Base-by-base conservation (phyloP, 2,113 vertebrate genomes). In the Antigone vipio region DNA sequence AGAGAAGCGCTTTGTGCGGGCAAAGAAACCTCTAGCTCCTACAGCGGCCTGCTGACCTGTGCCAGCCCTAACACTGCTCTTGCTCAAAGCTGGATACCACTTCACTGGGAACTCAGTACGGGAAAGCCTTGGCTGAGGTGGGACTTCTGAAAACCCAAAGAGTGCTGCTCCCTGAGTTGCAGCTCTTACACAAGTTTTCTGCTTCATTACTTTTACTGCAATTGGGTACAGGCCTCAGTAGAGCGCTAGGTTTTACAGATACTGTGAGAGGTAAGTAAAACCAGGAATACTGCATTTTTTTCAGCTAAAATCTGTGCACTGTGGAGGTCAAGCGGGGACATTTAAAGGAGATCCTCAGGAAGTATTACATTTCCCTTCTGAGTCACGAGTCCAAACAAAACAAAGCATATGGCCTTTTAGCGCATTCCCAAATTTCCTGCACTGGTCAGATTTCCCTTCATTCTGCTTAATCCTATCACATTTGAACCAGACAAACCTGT, bases 321-420 rank as follows among this genome's bases (percentile, higher is more conserved):
- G 55, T 26, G 55, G 83, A 94, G 93, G 95, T 96, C 96, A 97
- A 95, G 88, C 26, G 62, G 85, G 95, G 96, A 96, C 95, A 72
- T 71, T 92, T 91, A 90, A 86, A 94, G 85, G 96, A 86, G 96
- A 92, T 95, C 90, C 68, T 88, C 88, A 91, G 95, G 95, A 95
- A 93, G 94, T 92, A 94, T 95, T 92, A 92, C 73, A 75, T 93
- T 95, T 95, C 92, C 95, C 77, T 87, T 79, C 40, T 49, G 73
- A 97, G 83, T 85, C 91, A 9, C 76, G 95, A 95, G 90, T 93
- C 88, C 92, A 92, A 93, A 93, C 95, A 92, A 97, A 97, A 96
- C 91, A 94, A 92, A 94, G 92, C 95, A 95, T 47, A 88, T 47
- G 85, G 92, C 79, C 72, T 84, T 95, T 83, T 27, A 94, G 63